Evolutionary conservation across 2,888 invertebrate genomes (phyloP), one percentile per base, ranked within the genome.

Genomic region (Cataglyphis cursor): DNA sequence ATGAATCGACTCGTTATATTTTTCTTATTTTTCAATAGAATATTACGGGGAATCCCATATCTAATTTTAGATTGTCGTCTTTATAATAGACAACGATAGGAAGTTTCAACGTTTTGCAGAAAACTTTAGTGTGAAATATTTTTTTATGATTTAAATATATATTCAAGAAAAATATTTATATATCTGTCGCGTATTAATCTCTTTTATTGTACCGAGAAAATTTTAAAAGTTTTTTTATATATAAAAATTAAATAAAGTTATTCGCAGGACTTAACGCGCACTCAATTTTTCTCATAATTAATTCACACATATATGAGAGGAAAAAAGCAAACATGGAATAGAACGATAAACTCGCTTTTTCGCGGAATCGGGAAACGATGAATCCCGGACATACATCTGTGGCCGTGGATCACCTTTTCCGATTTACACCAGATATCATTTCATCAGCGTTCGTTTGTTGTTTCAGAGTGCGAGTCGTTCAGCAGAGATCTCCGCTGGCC

Each of bases 401-500:
- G 82, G 90, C 68, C 70, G 68, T 66, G 44, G 62, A 81, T 70
- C 54, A 84, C 61, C 73, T 72, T 78, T 81, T 54, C 35, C 48
- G 28, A 62, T 38, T 68, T 68, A 38, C 31, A 41, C 44, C 48
- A 41, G 54, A 44, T 51, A 68, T 75, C 70, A 75, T 57, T 41
- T 90, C 87, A 86, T 83, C 84, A 75, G 51, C 31, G 38, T 15
- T 2, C 62, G 88, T 91, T 93, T 93, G 82, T 90, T 91, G 86
- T 91, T 92, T 31, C 90, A 95, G 95, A 87, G 90, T 95, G 35
- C 93, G 88, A 88, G 93, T 95, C 81, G 90, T 90, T 44, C 94
- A 95, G 85, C 94, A 94, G 82, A 94, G 89, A 81, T 93, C 94
- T 31, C 86, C 91, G 59, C 90, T 95, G 15, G 93, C 93, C n/a